A percentile compares a stretch with the other conserved stretches of the same genome.
These are phyloP conservation scores for Syngnathoides biaculeatus DNA, from an alignment of 2,113 vertebrate genomes.

Conservation along the genomic window DNA sequence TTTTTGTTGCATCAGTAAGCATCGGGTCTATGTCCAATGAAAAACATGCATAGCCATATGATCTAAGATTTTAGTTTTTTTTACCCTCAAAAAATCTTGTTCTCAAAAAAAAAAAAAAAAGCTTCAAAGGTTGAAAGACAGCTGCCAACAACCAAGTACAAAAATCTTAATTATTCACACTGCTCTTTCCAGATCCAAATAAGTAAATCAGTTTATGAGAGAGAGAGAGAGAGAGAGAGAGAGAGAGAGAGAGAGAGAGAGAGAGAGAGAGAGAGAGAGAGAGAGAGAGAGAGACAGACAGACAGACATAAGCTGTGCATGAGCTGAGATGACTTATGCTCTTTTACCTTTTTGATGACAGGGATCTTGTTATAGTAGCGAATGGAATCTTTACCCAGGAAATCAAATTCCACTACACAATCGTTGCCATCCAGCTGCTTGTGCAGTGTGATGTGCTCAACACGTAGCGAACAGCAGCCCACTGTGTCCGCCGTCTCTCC, in stretches of 20 bases:
- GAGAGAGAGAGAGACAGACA: no score
- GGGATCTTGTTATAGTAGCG: conserved; percentile 75
- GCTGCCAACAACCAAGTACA: no score
- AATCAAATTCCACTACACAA: conserved; percentile 71
- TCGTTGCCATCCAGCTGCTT: conserved; percentile 61
- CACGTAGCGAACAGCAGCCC: conserved; percentile 76
- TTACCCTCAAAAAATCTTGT: no score
- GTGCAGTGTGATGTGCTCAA: conserved; percentile 75
- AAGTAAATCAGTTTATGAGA: neutral
- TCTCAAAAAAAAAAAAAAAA: no score
- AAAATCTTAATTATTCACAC: neutral
- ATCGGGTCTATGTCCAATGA: no score
- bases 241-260: no score
- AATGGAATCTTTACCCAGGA: conserved; percentile 79
- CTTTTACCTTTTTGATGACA: conserved; percentile 67
- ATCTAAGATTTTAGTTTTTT: no score
- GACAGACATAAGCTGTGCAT: no score
- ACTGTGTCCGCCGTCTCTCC: conserved; percentile 75
- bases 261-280: no score
- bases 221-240: no score
- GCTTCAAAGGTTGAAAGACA: neutral
- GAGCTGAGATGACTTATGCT: neutral
- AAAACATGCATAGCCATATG: no score
- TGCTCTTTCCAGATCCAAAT: neutral
- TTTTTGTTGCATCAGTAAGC: no score